Evolutionary conservation across 2,888 invertebrate genomes (phyloP).

Genomic region (Cephus pulcher): DNA sequence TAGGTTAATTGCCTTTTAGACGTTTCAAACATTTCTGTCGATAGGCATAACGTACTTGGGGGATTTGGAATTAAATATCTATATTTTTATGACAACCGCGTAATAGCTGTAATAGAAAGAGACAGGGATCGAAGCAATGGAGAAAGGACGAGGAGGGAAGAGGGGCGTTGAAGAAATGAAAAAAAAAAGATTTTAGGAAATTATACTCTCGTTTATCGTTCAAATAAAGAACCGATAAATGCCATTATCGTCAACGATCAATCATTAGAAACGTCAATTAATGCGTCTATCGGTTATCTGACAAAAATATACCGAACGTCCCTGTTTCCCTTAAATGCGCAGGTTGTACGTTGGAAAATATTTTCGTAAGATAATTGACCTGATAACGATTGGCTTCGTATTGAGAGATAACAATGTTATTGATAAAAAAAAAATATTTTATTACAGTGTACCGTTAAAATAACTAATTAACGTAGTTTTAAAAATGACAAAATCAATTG

Average conservation of each 20-base stretch:
- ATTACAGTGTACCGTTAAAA: not conserved
- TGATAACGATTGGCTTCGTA: not conserved
- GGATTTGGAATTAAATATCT: not conserved
- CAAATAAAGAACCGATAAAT: not conserved
- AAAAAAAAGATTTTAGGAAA: not conserved
- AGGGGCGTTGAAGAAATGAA: not conserved
- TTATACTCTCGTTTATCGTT: not conserved
- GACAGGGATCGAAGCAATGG: not conserved
- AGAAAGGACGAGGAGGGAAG: no score
- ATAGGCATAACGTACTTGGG: no score
- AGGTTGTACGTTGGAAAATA: not conserved
- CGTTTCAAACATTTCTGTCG: not conserved
- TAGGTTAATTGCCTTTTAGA: not conserved
- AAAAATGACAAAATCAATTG: not conserved
- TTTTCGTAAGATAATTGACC: not conserved
- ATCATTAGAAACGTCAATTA: not conserved
- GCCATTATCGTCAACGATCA: not conserved
- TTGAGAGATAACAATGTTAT: not conserved
- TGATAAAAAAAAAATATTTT: not conserved
- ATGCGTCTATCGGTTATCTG: not conserved
- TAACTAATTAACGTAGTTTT: not conserved
- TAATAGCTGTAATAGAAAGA: not conserved
- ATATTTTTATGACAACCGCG: not conserved
- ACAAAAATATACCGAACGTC: rapidly evolving
- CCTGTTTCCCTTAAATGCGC: not conserved